These are phyloP conservation scores for Pygocentrus nattereri DNA, from an alignment of 2,797 vertebrate genomes.

Conservation along the genomic window DNA sequence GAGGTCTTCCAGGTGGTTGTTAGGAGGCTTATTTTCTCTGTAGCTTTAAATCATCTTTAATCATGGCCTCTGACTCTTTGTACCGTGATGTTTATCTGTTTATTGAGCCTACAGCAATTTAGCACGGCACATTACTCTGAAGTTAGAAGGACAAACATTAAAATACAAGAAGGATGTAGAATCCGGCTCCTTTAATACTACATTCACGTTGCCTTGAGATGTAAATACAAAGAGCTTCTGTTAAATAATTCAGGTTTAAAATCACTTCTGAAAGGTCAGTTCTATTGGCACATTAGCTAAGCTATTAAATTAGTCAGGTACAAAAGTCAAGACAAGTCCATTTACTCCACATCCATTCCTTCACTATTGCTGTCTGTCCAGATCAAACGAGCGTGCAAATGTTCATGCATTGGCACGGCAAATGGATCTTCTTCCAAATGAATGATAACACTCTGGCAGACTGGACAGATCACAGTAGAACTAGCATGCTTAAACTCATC, in stretches of 20 bases:
- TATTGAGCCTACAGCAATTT: no score
- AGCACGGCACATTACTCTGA: no score
- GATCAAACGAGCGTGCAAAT: no score
- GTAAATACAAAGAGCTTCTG: constrained; percentile 16
- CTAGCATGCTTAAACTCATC: neutral
- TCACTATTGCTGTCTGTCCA: neutral
- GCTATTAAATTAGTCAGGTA: neutral
- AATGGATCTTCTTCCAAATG: neutral
- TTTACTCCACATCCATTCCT: neutral
- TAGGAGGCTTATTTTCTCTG: no score
- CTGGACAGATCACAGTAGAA: neutral
- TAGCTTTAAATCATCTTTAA: no score
- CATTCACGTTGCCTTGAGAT: neutral
- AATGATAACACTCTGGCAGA: neutral
- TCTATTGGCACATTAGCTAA: neutral
- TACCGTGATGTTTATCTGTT: no score
- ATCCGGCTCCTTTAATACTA: constrained; percentile 41
- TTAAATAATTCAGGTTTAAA: constrained; percentile 29
- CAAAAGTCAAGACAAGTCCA: neutral
- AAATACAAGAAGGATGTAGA: neutral
- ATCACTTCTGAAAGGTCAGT: constrained; percentile 15
- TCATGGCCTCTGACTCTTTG: no score
- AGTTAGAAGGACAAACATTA: neutral
- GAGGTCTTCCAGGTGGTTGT: no score
- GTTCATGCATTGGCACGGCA: neutral